Conservation (phyloP, 2,888 invertebrate species). For the Phasia obesa region DNA sequence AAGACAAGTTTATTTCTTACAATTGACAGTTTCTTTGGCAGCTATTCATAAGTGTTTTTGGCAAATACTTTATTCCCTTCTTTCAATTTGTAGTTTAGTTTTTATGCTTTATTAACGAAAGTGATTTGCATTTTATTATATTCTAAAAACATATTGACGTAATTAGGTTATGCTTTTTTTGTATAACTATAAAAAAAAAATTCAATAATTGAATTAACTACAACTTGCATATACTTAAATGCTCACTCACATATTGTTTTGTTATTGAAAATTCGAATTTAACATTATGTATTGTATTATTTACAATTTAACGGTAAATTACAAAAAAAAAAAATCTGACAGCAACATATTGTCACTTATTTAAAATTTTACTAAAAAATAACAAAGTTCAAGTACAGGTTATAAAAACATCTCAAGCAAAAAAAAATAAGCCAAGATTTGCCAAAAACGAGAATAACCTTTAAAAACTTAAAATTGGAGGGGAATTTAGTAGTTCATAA, state of each 20-base stretch:
- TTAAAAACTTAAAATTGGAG: conserved; percentile 56
- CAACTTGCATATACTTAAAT: not conserved
- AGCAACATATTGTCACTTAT: conserved; percentile 59
- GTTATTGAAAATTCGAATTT: not conserved
- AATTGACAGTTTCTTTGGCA: too few relatives aligned
- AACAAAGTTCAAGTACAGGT: conserved; percentile 73
- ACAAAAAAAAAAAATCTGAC: conserved; percentile 50
- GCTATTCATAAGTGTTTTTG: too few relatives aligned
- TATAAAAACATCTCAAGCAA: conserved; percentile 66
- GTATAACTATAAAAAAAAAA: not conserved
- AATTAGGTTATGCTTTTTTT: not conserved
- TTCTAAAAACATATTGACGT: not conserved
- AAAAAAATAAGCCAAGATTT: conserved; percentile 54
- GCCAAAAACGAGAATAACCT: conserved; percentile 62
- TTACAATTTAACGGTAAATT: conserved; percentile 65
- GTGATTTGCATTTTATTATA: too few relatives aligned
- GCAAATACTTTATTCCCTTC: too few relatives aligned
- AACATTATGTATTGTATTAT: conserved; percentile 21
- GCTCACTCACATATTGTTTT: not conserved
- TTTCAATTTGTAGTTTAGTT: too few relatives aligned
- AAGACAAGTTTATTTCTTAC: too few relatives aligned
- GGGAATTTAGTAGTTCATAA: conserved; percentile 61
- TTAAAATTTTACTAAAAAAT: conserved; percentile 31
- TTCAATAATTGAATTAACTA: not conserved
- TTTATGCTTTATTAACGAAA: too few relatives aligned